These are phyloP conservation scores for Platycnemis pennipes DNA, from an alignment of 2,888 invertebrate genomes.

Conservation along the genomic window DNA sequence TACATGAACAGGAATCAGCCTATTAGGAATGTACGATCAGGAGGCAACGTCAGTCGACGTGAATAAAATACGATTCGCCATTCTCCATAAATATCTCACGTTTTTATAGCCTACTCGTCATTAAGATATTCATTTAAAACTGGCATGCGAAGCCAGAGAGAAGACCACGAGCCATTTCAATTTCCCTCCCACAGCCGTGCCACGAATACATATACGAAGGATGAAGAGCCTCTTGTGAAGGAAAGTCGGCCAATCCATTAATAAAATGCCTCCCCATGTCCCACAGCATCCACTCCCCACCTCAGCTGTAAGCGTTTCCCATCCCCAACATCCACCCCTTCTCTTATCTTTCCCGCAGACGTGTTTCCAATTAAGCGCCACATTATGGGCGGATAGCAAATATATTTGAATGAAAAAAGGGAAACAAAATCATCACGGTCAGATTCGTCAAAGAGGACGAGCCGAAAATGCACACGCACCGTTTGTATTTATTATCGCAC, in stretches of 20 bases:
- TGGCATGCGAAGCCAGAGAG: neutral
- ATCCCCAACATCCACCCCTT: neutral
- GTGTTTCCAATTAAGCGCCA: neutral
- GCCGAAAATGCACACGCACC: neutral
- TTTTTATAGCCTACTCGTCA: neutral
- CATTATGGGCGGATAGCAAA: neutral
- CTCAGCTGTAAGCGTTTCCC: too few relatives aligned
- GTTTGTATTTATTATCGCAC: neutral
- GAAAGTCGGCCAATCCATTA: conserved; percentile 13
- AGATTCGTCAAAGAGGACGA: neutral
- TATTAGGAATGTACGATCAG: neutral
- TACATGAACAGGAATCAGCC: neutral
- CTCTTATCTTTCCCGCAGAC: neutral
- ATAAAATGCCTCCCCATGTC: neutral
- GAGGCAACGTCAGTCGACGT: neutral
- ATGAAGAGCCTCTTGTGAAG: neutral
- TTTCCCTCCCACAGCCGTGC: neutral
- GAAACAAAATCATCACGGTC: neutral
- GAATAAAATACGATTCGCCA: neutral
- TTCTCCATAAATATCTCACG: neutral
- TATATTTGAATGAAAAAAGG: neutral
- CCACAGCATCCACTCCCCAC: neutral
- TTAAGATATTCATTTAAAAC: neutral
- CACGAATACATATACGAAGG: neutral
- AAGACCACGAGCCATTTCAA: neutral